A percentile compares a stretch with the other conserved stretches of the same genome.
These are phyloP conservation scores for Dendrolimus kikuchii DNA, from an alignment of 1,140 invertebrate genomes.

Conservation along the genomic window DNA sequence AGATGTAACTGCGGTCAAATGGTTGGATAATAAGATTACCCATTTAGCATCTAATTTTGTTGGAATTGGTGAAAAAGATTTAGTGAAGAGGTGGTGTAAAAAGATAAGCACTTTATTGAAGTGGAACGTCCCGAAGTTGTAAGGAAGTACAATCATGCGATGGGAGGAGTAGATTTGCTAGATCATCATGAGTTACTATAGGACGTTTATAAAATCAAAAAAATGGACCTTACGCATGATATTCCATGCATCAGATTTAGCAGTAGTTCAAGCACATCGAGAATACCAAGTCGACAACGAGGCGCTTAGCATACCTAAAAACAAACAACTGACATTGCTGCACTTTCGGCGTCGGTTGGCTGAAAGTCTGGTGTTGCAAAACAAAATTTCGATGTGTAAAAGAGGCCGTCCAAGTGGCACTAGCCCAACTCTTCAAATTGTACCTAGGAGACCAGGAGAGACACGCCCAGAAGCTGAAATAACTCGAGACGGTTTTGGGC, in stretches of 20 bases:
- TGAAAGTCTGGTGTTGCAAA: too few relatives aligned
- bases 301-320: too few relatives aligned
- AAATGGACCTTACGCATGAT: too few relatives aligned
- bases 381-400: too few relatives aligned
- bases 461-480: too few relatives aligned
- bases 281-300: constrained; percentile 26
- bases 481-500: constrained; percentile 23
- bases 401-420: constrained; percentile 21
- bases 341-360: constrained; percentile 12
- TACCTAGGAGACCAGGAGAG: too few relatives aligned
- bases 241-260: constrained; percentile 32
- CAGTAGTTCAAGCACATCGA: constrained; percentile 24
- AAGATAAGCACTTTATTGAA: constrained; percentile 40
- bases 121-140: constrained; percentile 41
- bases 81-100: constrained; percentile 36
- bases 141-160: constrained; percentile 32
- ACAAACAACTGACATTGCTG: too few relatives aligned
- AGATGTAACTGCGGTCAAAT: constrained; percentile 33
- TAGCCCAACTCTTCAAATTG: too few relatives aligned
- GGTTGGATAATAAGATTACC: constrained; percentile 52
- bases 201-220: constrained; percentile 31
- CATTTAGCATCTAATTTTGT: constrained; percentile 56
- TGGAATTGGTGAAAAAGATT: constrained; percentile 37
- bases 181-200: constrained; percentile 38
- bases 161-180: constrained; percentile 51